phyloP scores from a whole-genome alignment of 2,888 invertebrate species.

The Pyrrhia umbra region DNA sequence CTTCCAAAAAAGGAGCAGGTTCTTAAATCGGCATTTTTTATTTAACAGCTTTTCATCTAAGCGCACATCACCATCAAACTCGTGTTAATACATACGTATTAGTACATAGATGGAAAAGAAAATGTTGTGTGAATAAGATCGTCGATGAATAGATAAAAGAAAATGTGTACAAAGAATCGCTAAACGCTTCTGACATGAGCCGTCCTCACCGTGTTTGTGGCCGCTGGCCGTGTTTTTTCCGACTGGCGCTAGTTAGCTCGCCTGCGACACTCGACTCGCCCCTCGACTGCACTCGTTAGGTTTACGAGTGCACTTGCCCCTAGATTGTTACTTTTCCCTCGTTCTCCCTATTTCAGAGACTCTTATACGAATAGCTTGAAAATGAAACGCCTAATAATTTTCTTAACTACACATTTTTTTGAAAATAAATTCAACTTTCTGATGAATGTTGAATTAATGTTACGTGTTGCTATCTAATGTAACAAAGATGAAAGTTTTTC shows the following conservation, averaged over 20 bases:
- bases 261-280: slow-evolving; percentile 72
- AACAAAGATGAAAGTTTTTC: slow-evolving; percentile 32
- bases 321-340: slow-evolving; percentile 78
- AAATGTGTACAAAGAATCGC: slow-evolving; percentile 17
- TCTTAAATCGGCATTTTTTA: no score
- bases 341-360: slow-evolving; percentile 58
- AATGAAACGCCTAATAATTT: slow-evolving; percentile 72
- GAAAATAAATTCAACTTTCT: slow-evolving; percentile 46
- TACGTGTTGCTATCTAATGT: slow-evolving; percentile 36
- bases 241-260: slow-evolving; percentile 77
- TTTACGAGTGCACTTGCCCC: slow-evolving; percentile 76
- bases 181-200: slow-evolving; percentile 26
- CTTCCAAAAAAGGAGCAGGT: no score
- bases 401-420: slow-evolving; percentile 57
- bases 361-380: slow-evolving; percentile 62
- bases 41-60: no score
- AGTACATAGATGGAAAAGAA: neutral
- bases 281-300: slow-evolving; percentile 79
- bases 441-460: slow-evolving; percentile 42
- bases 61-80: neutral
- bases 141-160: neutral
- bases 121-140: neutral
- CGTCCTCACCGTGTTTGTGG: slow-evolving; percentile 36
- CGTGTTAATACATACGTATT: neutral
- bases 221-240: slow-evolving; percentile 60